Percentiles rank a stretch among this genome's conserved stretches.
Evolutionary conservation across 2,113 vertebrate genomes (phyloP).

Genomic region (Rhineura floridana): DNA sequence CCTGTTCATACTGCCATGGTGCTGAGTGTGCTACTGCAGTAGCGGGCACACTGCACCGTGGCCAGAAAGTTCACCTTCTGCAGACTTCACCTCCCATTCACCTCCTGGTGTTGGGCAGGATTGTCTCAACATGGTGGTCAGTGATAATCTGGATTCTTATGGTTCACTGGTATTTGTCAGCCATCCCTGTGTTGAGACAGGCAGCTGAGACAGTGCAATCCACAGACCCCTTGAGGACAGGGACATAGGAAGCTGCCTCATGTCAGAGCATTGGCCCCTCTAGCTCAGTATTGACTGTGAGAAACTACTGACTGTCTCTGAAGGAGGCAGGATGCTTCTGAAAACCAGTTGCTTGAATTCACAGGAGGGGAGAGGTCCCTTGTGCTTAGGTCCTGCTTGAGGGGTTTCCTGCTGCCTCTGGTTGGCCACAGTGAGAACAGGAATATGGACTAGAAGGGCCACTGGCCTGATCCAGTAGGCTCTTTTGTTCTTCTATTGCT

Average conservation of each 20-base stretch:
- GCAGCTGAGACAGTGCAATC: background rate
- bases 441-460: too few relatives aligned
- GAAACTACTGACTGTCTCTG: background rate
- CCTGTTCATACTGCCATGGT: too few relatives aligned
- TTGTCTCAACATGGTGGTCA: too few relatives aligned
- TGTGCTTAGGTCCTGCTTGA: too few relatives aligned
- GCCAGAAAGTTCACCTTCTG: background rate
- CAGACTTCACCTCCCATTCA: too few relatives aligned
- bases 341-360: too few relatives aligned
- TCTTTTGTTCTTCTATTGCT: too few relatives aligned
- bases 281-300: background rate
- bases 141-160: background rate
- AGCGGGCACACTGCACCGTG: background rate
- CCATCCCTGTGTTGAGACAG: background rate
- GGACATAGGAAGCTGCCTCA: background rate
- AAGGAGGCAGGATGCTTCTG: too few relatives aligned
- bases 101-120: background rate
- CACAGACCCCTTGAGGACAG: background rate
- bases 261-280: background rate
- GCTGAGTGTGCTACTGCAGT: background rate
- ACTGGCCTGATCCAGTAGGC: too few relatives aligned
- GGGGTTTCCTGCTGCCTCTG: too few relatives aligned
- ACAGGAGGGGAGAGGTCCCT: too few relatives aligned
- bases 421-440: too few relatives aligned
- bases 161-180: background rate